phyloP scores from a whole-genome alignment of 35 echinoderm and acorn worm species.

The Strongylocentrotus purpuratus region DNA sequence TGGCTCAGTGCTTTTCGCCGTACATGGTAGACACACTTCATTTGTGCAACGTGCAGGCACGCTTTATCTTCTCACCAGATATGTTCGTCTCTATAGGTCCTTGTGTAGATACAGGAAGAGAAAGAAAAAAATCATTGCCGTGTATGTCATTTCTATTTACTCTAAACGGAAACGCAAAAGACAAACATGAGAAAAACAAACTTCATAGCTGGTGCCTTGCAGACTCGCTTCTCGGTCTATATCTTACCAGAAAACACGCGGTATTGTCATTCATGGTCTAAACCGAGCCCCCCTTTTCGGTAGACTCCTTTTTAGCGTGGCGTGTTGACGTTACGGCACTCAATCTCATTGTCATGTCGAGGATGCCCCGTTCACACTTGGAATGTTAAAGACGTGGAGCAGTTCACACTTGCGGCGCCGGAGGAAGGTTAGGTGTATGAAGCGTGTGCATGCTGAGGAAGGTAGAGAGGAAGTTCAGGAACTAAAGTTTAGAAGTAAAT shows the following conservation, averaged over 20 bases:
- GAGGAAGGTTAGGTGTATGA: neutral
- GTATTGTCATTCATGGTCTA: constrained; percentile 35
- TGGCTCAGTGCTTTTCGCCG: neutral
- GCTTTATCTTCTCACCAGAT: neutral
- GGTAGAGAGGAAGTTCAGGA: too few relatives aligned
- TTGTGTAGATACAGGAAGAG: neutral
- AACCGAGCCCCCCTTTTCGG: neutral
- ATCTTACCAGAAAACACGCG: constrained; percentile 31
- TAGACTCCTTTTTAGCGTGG: neutral
- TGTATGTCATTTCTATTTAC: constrained; percentile 44
- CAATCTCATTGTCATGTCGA: constrained; percentile 39
- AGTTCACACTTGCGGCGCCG: neutral
- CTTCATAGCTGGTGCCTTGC: neutral
- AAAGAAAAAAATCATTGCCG: neutral
- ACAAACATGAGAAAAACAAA: constrained; percentile 46
- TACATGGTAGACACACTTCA: neutral
- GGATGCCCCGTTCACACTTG: neutral
- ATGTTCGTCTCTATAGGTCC: neutral
- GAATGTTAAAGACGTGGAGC: neutral
- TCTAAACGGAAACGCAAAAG: constrained; percentile 43
- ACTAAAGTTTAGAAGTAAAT: too few relatives aligned
- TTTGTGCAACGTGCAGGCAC: neutral
- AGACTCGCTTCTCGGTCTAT: neutral
- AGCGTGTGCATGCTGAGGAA: too few relatives aligned
- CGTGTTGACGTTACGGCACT: constrained; percentile 36